Evolutionary conservation across 2,113 vertebrate species (phyloP).

Genomic region (Numida meleagris): DNA sequence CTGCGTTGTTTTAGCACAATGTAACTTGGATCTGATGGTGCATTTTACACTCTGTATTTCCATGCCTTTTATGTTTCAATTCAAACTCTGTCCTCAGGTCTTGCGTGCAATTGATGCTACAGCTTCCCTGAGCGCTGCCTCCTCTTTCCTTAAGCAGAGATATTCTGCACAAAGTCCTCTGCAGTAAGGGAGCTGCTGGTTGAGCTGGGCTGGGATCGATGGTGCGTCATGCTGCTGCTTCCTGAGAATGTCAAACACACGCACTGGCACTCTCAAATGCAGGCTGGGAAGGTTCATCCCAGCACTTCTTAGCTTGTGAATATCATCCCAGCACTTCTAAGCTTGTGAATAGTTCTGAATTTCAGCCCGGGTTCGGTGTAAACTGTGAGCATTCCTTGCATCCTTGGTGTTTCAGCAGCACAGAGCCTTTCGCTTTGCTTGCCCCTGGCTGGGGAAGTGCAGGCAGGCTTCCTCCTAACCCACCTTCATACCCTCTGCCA

Average conservation of each 20-base stretch:
- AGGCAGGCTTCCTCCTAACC: neutral
- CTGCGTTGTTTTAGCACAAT: neutral
- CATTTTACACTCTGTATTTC: neutral
- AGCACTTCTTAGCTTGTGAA: neutral
- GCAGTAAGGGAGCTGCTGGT: accelerated
- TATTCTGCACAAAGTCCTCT: accelerated
- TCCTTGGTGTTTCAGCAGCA: neutral
- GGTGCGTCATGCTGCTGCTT: accelerated
- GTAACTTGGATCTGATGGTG: neutral
- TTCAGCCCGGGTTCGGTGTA: neutral
- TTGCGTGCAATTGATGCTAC: neutral
- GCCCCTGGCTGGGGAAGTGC: neutral
- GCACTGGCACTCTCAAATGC: accelerated
- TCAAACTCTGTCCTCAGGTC: neutral
- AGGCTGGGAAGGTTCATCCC: neutral
- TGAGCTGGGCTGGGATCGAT: neutral
- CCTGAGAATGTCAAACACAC: neutral
- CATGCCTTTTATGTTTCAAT: neutral
- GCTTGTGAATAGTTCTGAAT: neutral
- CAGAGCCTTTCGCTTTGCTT: neutral
- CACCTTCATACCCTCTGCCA: neutral
- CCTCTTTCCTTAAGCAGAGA: neutral
- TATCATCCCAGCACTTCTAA: neutral
- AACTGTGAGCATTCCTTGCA: neutral
- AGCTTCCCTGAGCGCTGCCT: accelerated